Base-by-base conservation (phyloP, 2,113 vertebrate genomes). In the Aegotheles bennettii region DNA sequence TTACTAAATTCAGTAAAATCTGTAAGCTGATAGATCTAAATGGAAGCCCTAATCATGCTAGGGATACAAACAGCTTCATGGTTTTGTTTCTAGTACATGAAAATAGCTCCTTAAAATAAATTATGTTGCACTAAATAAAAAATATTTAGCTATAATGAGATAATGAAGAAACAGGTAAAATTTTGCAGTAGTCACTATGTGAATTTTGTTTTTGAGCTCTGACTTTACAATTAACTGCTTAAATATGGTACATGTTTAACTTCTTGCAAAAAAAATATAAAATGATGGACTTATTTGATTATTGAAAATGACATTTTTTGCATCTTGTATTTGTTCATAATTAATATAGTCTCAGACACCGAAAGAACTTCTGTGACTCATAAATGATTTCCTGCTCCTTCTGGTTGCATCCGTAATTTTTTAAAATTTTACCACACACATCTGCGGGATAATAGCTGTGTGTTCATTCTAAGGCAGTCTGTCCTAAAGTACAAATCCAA, bases 331-430 rank as follows among this genome's bases (percentile, higher is more conserved):
- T 95, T 93, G 26, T 70, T 75, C 23, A 25, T 88, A 93, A 94
- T 94, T 95, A 91, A 81, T 94, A 70, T 67, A 95, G 48, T 59
- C 25, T 64, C n/a, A 84, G 77, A 80, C 18, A 84, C 28, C 63
- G 67, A 94, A 79, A 84, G 56, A 86, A 92, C 60, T 96, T 94
- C 21, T 51, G n/a, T 86, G 63, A 60, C 57, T 84, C 68, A 48
- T 73, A 95, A 84, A 65, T 83, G 67, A 85, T 90, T 87, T 54
- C 53, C 54, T 74, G 45, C 75, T 93, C 63, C 80, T 87, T 90
- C 42, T 21, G 88, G 43, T 80, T 91, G 71, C 16, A 54, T 90
- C 29, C 83, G 54, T 77, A 90, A 71, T 87, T 90, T 84, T 85
- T 64, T 3, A 2, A 47, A 75, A 79, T 53, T 93, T 95, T 71